phyloP scores from a whole-genome alignment of 2,888 invertebrate genomes.

The Trachelus iudaicus region DNA sequence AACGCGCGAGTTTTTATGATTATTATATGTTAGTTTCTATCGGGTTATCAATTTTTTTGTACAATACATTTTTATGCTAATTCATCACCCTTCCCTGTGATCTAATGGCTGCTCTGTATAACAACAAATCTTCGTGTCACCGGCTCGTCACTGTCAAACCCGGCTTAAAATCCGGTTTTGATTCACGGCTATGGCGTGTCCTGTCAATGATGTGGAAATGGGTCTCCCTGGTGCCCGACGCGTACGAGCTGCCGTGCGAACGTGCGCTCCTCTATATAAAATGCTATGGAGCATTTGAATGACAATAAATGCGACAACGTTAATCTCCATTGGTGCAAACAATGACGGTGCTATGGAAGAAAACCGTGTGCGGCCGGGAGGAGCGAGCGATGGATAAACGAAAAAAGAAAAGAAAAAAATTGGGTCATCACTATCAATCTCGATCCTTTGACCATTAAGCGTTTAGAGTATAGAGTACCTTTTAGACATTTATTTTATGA shows the following conservation, averaged over 20 bases:
- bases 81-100: slow-evolving; percentile 37
- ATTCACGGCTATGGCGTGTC: slow-evolving; percentile 26
- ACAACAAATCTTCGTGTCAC: slow-evolving; percentile 48
- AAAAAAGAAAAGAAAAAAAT: not conserved
- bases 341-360: not conserved
- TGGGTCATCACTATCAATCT: not conserved
- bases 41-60: not conserved
- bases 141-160: slow-evolving; percentile 52
- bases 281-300: not conserved
- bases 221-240: not conserved
- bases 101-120: slow-evolving; percentile 23
- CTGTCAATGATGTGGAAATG: not conserved
- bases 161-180: slow-evolving; percentile 50
- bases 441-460: not conserved
- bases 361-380: not conserved
- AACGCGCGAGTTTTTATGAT: not conserved
- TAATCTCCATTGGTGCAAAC: not conserved
- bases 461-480: not conserved
- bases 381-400: not conserved
- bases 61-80: slow-evolving; percentile 43
- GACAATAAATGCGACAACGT: not conserved
- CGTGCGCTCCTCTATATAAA: not conserved
- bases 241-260: not conserved
- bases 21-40: not conserved
- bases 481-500: not conserved